A percentile compares a stretch with the other conserved stretches of the same genome.
Evolutionary conservation across 1,140 invertebrate species (phyloP).

Genomic region (Cyclina sinensis): DNA sequence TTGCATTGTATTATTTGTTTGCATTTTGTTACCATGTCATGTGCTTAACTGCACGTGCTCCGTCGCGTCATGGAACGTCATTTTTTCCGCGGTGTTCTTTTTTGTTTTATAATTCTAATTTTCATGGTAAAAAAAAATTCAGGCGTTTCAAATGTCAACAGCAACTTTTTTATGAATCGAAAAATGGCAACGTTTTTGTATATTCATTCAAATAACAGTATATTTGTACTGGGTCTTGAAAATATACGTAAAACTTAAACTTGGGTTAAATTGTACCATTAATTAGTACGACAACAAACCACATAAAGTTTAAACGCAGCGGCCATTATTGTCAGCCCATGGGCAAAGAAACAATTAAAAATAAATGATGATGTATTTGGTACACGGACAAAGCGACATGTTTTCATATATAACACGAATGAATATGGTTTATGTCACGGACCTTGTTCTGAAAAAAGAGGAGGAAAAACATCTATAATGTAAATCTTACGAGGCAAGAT

Average conservation of each 20-base stretch:
- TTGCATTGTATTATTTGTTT: no score
- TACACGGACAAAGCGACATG: background rate
- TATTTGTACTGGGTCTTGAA: no score
- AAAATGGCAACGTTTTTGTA: no score
- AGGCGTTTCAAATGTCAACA: no score
- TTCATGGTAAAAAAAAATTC: no score
- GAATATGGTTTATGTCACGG: conserved; percentile 1
- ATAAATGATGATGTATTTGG: background rate
- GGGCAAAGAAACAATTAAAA: background rate
- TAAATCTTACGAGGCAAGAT: background rate
- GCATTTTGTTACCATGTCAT: no score
- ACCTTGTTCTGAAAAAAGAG: background rate
- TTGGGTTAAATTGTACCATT: background rate
- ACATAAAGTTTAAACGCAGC: conserved; percentile 11
- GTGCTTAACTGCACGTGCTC: no score
- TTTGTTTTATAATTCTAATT: no score
- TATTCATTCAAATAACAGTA: no score
- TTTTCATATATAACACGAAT: background rate
- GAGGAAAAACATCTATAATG: background rate
- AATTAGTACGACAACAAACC: background rate
- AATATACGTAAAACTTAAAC: background rate
- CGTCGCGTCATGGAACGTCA: no score
- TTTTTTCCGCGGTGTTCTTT: no score
- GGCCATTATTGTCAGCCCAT: conserved; percentile 13
- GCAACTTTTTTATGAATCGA: no score